phyloP scores from a whole-genome alignment of 2,113 vertebrate genomes.

The Notarius lentiginosus region DNA sequence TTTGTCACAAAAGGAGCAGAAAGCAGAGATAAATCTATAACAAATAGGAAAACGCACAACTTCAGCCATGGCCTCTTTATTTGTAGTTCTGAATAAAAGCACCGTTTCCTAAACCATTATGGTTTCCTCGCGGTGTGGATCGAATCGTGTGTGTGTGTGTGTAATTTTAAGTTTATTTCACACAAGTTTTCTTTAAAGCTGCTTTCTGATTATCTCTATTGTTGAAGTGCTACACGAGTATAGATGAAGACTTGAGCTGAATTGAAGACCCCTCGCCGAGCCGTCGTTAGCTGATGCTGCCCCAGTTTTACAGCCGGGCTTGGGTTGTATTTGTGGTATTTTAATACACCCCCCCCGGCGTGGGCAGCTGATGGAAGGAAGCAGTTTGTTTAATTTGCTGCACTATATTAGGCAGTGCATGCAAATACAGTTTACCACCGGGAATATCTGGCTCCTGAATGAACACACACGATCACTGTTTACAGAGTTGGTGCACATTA shows the following conservation, averaged over 20 bases:
- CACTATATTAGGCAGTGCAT: neutral
- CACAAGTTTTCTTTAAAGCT: neutral
- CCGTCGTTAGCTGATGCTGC: neutral
- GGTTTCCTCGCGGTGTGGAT: neutral
- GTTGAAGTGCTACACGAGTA: neutral
- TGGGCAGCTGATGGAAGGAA: neutral
- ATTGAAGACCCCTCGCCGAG: neutral
- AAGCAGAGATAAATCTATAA: neutral
- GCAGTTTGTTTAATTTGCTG: neutral
- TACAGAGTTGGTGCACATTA: neutral
- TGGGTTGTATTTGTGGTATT: neutral
- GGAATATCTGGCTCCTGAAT: conserved; percentile 1
- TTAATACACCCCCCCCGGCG: neutral
- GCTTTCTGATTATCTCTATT: neutral
- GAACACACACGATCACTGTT: neutral
- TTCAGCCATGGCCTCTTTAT: neutral
- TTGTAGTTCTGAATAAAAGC: neutral
- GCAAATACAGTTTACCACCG: neutral
- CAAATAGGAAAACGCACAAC: neutral
- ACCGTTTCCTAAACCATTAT: neutral
- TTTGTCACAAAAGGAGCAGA: neutral
- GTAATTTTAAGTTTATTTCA: neutral
- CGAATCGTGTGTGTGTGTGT: neutral
- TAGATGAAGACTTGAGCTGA: neutral
- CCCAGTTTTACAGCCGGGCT: neutral